These are phyloP conservation scores for Genyomyrus donnyi DNA, from an alignment of 2,113 vertebrate species.

Conservation along the genomic window DNA sequence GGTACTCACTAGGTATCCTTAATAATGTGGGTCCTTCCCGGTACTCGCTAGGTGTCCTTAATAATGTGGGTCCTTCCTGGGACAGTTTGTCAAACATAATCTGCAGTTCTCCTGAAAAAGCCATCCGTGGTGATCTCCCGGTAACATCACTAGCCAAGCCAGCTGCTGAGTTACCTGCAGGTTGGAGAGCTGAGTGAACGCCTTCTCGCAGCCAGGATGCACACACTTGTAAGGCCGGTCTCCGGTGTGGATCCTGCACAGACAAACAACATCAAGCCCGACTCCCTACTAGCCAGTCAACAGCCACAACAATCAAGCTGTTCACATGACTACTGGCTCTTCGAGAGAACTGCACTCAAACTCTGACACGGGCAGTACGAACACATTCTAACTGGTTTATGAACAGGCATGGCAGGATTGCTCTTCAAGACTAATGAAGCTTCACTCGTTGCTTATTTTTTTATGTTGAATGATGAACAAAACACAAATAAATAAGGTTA, in stretches of 20 bases:
- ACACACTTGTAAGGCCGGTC: constrained; percentile 96
- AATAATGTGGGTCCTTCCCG: not conserved
- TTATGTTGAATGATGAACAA: not conserved
- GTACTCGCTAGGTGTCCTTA: not conserved
- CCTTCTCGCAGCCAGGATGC: constrained; percentile 91
- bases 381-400: not conserved
- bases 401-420: not conserved
- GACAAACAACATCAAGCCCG: not conserved
- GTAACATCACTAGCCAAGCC: not conserved
- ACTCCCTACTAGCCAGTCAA: not conserved
- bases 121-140: not conserved
- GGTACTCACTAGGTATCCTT: not conserved
- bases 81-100: not conserved
- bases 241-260: constrained; percentile 88
- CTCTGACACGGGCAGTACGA: not conserved
- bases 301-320: not conserved
- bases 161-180: constrained; percentile 68
- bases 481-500: not conserved
- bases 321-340: not conserved
- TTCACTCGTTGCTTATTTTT: not conserved
- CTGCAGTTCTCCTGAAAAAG: not conserved
- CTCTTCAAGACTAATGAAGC: not conserved
- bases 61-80: not conserved
- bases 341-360: not conserved
- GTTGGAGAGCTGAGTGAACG: constrained; percentile 95